phyloP scores from a whole-genome alignment of 2,888 invertebrate species.

The Ectemnius continuus region DNA sequence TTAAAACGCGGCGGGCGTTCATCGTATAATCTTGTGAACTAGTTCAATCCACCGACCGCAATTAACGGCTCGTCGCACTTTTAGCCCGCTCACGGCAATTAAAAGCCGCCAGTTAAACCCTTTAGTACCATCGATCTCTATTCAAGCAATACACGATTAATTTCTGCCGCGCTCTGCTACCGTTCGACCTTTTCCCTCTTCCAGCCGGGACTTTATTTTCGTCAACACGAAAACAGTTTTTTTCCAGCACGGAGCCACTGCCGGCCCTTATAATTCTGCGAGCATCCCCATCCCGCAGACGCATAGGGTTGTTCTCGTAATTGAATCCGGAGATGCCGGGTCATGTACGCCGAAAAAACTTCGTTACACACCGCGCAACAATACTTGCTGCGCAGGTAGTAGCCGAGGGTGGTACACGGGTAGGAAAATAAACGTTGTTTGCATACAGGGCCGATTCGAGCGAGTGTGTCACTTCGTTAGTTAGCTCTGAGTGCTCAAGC shows the following conservation, averaged over 20 bases:
- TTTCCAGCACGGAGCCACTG: no score
- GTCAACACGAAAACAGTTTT: no score
- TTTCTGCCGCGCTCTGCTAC: not conserved
- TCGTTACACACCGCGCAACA: conserved; percentile 32
- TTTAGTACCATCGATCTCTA: not conserved
- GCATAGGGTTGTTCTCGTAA: conserved; percentile 47
- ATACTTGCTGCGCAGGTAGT: conserved; percentile 32
- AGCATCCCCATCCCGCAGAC: not conserved
- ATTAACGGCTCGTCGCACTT: conserved; percentile 17
- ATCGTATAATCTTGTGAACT: conserved; percentile 22
- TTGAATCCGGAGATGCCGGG: conserved; percentile 55
- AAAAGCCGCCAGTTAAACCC: not conserved
- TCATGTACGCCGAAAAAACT: conserved; percentile 55
- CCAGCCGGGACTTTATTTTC: no score
- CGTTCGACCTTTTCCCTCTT: not conserved
- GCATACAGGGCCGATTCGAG: conserved; percentile 16
- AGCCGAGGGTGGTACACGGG: conserved; percentile 1
- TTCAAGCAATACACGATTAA: conserved; percentile 9
- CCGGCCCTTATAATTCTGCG: no score
- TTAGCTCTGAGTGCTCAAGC: no score
- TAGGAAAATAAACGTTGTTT: conserved; percentile 46
- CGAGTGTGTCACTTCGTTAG: not conserved
- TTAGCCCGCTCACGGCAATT: not conserved
- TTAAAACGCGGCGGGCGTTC: conserved; percentile 32
- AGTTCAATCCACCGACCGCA: conserved; percentile 16